Conservation (phyloP, 2,113 vertebrate genomes). For the Cyanoderma ruficeps region DNA sequence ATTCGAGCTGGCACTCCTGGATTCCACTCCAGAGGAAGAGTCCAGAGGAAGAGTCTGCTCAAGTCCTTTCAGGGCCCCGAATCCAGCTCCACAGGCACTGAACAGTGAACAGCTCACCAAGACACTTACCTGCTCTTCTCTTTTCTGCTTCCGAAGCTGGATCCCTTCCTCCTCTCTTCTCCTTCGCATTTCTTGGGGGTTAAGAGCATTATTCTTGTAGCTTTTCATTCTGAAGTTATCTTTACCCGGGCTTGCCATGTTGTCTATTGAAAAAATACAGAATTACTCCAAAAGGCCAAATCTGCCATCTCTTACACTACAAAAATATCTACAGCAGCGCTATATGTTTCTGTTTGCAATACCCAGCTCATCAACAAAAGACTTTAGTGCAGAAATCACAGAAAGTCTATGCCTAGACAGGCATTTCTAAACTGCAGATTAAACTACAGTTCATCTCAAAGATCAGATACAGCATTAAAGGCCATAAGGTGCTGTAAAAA, state of each 20-base stretch:
- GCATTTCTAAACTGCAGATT: neutral
- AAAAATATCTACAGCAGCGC: neutral
- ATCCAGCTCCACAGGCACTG: neutral
- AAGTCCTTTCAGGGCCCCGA: neutral
- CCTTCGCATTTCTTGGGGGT: constrained; percentile 92
- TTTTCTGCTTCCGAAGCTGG: constrained; percentile 91
- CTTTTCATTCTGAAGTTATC: constrained; percentile 91
- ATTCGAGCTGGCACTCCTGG: neutral
- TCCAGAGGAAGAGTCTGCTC: neutral
- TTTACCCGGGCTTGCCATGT: constrained; percentile 87
- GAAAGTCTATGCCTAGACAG: neutral
- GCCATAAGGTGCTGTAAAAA: neutral
- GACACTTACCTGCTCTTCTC: constrained; percentile 87
- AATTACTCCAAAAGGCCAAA: neutral
- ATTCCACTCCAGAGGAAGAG: neutral
- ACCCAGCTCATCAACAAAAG: neutral
- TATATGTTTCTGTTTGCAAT: neutral
- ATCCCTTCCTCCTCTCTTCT: constrained; percentile 93
- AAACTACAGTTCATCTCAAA: neutral
- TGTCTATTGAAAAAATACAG: constrained; percentile 64
- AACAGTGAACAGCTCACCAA: neutral
- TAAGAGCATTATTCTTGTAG: constrained; percentile 94
- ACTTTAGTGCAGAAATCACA: constrained; percentile 38
- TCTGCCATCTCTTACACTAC: neutral
- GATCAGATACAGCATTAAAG: neutral